phyloP scores from a whole-genome alignment of 2,888 invertebrate species.

The Frankliniella intonsa region DNA sequence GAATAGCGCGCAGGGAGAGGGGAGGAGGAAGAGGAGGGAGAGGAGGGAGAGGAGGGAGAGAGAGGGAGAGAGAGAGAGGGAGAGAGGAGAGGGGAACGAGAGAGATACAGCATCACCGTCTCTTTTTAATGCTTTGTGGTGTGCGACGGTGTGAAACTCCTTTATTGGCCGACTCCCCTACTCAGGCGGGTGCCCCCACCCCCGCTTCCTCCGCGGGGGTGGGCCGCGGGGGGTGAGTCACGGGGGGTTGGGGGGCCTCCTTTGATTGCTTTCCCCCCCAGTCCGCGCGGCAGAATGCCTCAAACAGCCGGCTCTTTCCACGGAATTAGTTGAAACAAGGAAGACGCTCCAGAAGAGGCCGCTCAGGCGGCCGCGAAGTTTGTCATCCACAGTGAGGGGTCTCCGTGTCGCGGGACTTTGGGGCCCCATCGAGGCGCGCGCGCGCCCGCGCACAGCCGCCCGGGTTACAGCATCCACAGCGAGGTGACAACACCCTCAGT shows the following conservation, averaged over 20 bases:
- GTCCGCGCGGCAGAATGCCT: not conserved
- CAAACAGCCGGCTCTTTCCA: constrained; percentile 5
- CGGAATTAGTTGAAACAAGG: constrained; percentile 25
- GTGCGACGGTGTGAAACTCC: constrained; percentile 8
- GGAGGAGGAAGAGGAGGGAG: not conserved
- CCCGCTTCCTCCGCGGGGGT: too few relatives aligned
- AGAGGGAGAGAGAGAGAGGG: not conserved
- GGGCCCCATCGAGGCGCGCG: too few relatives aligned
- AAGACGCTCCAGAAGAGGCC: not conserved
- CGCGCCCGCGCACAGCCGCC: too few relatives aligned
- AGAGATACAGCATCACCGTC: not conserved
- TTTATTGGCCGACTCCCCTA: not conserved
- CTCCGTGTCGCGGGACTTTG: too few relatives aligned
- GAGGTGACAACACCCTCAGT: too few relatives aligned
- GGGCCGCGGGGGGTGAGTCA: not conserved
- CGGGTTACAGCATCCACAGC: too few relatives aligned
- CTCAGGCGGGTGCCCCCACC: not conserved
- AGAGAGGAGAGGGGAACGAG: not conserved
- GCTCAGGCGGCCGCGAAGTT: not conserved
- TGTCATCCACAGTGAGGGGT: too few relatives aligned
- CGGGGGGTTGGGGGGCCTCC: not conserved
- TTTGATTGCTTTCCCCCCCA: not conserved
- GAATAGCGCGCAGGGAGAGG: too few relatives aligned
- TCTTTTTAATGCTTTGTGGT: not conserved
- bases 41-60: not conserved